These are phyloP conservation scores for Urocitellus parryii DNA, from an alignment of 2,113 vertebrate genomes.

Conservation along the genomic window DNA sequence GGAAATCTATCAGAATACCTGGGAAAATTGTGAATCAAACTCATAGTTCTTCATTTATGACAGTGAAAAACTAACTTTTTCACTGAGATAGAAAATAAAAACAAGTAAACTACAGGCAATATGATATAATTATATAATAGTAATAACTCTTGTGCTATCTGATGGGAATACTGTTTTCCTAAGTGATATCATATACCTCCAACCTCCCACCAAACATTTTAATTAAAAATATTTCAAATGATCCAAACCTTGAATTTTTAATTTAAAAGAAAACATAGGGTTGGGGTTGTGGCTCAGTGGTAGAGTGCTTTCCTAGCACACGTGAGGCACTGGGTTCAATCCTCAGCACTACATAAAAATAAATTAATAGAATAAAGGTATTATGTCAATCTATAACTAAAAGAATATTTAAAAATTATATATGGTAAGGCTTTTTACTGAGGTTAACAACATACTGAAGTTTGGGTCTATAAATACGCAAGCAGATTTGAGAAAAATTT, in stretches of 20 bases:
- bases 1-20: neutral
- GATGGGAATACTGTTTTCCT: neutral
- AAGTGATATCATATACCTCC: neutral
- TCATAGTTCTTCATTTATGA: neutral
- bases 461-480: too few relatives aligned
- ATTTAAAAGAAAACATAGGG: neutral
- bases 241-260: neutral
- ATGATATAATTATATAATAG: slow-evolving; percentile 10
- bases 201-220: neutral
- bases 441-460: too few relatives aligned
- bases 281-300: too few relatives aligned
- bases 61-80: slow-evolving; percentile 12
- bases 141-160: neutral
- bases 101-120: neutral
- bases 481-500: too few relatives aligned
- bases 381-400: too few relatives aligned
- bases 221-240: neutral
- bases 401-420: too few relatives aligned
- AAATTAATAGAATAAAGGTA: too few relatives aligned
- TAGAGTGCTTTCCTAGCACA: too few relatives aligned
- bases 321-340: too few relatives aligned
- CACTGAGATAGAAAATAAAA: neutral
- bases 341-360: too few relatives aligned
- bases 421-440: too few relatives aligned
- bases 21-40: neutral